Evolutionary conservation across 2,113 vertebrate species (phyloP).

Genomic region (Mesoclemmys tuberculata): DNA sequence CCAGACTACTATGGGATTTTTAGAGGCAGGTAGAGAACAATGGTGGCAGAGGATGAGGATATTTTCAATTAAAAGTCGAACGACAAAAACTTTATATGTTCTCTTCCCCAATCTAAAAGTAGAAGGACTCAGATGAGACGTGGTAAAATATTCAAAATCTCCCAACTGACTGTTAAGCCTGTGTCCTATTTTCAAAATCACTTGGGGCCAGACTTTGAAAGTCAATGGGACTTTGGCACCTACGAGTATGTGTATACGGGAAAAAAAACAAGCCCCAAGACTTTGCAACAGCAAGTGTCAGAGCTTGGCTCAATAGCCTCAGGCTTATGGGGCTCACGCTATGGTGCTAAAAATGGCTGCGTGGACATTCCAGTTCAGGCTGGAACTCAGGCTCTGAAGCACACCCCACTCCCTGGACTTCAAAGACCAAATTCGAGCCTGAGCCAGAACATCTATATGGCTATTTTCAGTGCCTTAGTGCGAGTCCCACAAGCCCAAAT

Average conservation of each 20-base stretch:
- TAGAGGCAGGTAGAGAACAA: background rate
- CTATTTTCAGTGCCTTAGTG: background rate
- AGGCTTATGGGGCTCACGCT: background rate
- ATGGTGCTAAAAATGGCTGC: background rate
- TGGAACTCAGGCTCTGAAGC: background rate
- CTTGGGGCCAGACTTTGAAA: background rate
- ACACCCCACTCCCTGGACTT: background rate
- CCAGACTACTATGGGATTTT: background rate
- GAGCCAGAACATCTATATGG: background rate
- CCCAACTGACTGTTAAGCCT: fast-evolving
- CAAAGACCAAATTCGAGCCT: background rate
- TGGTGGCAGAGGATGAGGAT: background rate
- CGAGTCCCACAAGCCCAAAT: background rate
- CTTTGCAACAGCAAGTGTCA: no score
- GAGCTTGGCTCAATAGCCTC: background rate
- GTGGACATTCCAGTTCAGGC: background rate
- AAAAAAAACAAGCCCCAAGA: no score
- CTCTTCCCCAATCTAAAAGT: background rate
- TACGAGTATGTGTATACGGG: no score
- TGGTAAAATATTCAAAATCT: background rate
- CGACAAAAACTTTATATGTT: background rate
- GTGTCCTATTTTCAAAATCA: background rate
- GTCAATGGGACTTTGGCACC: background rate
- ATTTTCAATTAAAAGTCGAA: background rate
- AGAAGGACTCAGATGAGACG: background rate